Conservation (phyloP, 2,888 invertebrate genomes). For the Hybos culiciformis region DNA sequence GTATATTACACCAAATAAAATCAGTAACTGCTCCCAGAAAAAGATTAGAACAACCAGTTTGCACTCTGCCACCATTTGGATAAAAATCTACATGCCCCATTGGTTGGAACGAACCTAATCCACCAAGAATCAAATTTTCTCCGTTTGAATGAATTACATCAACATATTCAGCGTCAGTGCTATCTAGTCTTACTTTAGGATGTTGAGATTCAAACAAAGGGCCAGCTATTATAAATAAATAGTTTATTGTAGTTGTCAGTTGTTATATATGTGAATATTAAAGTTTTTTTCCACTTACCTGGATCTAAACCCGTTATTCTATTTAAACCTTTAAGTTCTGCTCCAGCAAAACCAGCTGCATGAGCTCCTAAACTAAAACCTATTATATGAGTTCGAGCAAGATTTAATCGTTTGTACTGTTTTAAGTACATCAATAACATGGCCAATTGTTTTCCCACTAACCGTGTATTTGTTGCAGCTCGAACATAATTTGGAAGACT, state of each 20-base stretch:
- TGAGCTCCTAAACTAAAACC: slow-evolving; percentile 88
- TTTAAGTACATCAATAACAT: slow-evolving; percentile 56
- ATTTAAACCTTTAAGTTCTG: slow-evolving; percentile 61
- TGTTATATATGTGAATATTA: too few relatives aligned
- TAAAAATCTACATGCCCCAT: slow-evolving; percentile 88
- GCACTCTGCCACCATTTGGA: slow-evolving; percentile 83
- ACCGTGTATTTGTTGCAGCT: slow-evolving; percentile 77
- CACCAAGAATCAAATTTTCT: slow-evolving; percentile 80
- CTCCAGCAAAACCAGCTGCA: slow-evolving; percentile 81
- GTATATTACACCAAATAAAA: slow-evolving; percentile 65
- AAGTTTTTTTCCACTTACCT: too few relatives aligned
- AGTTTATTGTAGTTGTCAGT: too few relatives aligned
- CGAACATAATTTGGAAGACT: slow-evolving; percentile 81
- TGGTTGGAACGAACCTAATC: slow-evolving; percentile 73
- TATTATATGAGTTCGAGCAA: slow-evolving; percentile 69
- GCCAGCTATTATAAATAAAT: too few relatives aligned
- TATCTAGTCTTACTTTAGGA: slow-evolving; percentile 68
- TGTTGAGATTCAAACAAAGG: slow-evolving; percentile 86
- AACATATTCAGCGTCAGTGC: slow-evolving; percentile 73
- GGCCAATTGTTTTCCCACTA: slow-evolving; percentile 78
- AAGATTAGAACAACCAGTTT: slow-evolving; percentile 82
- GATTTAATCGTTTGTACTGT: slow-evolving; percentile 51
- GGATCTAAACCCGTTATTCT: slow-evolving; percentile 85
- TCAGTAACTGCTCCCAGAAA: slow-evolving; percentile 85
- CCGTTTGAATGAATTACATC: slow-evolving; percentile 91